phyloP scores from a whole-genome alignment of 2,113 vertebrate species.

The Otolemur garnettii region DNA sequence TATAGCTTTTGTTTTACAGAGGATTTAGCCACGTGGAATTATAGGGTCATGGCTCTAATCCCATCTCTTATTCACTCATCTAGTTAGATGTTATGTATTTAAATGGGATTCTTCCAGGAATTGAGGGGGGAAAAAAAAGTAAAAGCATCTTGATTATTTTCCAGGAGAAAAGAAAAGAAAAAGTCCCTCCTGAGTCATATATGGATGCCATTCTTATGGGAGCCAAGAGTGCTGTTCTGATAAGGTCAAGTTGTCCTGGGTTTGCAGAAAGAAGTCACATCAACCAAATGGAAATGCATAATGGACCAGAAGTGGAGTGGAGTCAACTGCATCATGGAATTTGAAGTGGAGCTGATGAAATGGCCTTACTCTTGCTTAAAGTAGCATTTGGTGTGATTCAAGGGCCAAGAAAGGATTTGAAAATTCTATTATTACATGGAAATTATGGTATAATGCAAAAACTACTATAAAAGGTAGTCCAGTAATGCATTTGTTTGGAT shows the following conservation, averaged over 20 bases:
- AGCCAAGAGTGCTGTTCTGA: neutral
- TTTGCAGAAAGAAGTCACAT: slow-evolving; percentile 16
- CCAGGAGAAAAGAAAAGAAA: neutral
- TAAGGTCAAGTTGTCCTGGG: neutral
- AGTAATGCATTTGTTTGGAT: neutral
- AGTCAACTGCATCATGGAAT: neutral
- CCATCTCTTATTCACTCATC: neutral
- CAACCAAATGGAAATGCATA: slow-evolving; percentile 34
- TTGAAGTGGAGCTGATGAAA: slow-evolving; percentile 8
- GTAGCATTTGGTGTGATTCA: neutral
- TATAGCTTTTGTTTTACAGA: neutral
- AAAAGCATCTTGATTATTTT: slow-evolving; percentile 32
- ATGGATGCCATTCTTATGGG: neutral
- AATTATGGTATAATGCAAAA: neutral
- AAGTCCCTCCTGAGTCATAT: neutral
- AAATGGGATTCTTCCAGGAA: neutral
- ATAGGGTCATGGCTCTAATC: neutral
- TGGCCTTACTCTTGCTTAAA: neutral
- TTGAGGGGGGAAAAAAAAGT: neutral
- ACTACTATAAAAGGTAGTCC: neutral
- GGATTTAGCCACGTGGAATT: neutral
- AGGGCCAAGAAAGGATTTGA: neutral
- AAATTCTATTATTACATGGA: neutral
- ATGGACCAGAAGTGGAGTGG: neutral
- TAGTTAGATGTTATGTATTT: neutral